These are phyloP conservation scores for Nezara viridula DNA, from an alignment of 2,888 invertebrate genomes.

Conservation along the genomic window DNA sequence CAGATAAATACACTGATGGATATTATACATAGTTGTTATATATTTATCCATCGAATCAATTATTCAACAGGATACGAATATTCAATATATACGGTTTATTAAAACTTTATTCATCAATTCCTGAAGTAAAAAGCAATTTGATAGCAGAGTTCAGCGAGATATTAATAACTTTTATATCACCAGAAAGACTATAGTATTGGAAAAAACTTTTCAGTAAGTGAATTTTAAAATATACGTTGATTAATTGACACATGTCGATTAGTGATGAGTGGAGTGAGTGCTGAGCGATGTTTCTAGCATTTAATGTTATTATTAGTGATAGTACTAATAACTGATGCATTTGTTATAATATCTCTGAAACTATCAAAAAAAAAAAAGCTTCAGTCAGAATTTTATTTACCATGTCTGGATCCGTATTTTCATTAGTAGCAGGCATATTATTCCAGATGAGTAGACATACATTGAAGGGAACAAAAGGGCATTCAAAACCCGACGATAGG, in stretches of 20 bases:
- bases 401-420: not conserved
- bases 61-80: not conserved
- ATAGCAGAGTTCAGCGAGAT: not conserved
- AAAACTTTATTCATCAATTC: constrained; percentile 24
- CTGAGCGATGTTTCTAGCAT: not conserved
- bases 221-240: not conserved
- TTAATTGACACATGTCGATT: not conserved
- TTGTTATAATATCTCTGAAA: no score
- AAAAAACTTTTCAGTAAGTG: not conserved
- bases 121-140: constrained; percentile 5
- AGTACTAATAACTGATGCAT: no score
- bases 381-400: not conserved
- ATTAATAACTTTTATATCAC: not conserved
- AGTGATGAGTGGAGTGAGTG: not conserved
- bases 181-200: not conserved
- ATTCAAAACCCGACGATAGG: not conserved
- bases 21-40: not conserved
- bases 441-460: not conserved
- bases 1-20: not conserved
- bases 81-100: no score
- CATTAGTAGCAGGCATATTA: not conserved
- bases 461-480: not conserved
- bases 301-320: not conserved
- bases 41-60: not conserved
- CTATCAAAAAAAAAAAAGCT: no score